phyloP scores from a whole-genome alignment of 2,797 vertebrate genomes.

The Podarcis siculus region DNA sequence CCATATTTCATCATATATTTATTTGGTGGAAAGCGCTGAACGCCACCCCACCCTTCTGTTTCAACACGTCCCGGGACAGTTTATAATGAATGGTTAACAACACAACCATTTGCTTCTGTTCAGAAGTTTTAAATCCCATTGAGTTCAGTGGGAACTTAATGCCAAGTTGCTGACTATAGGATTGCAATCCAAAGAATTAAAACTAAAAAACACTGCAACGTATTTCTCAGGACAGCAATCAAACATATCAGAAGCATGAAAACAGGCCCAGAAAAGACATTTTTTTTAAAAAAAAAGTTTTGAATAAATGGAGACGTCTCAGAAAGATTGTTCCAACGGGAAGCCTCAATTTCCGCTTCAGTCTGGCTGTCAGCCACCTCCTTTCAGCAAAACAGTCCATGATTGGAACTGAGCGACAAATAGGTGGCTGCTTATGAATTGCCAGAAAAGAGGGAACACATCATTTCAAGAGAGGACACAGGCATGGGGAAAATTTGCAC shows the following conservation, averaged over 20 bases:
- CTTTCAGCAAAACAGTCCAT: neutral
- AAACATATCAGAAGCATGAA: neutral
- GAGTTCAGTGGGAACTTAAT: too few relatives aligned
- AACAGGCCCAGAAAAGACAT: neutral
- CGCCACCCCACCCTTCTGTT: neutral
- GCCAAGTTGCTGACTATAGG: too few relatives aligned
- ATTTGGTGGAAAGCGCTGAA: neutral
- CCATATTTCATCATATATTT: neutral
- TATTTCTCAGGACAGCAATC: neutral
- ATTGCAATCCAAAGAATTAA: too few relatives aligned
- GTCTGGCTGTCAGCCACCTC: neutral
- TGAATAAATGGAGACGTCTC: neutral
- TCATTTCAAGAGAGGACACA: too few relatives aligned
- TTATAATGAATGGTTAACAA: neutral
- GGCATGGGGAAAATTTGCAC: too few relatives aligned
- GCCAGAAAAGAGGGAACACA: too few relatives aligned
- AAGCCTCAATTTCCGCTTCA: neutral
- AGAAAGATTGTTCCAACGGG: neutral
- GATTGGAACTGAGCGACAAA: too few relatives aligned
- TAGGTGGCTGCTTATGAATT: too few relatives aligned
- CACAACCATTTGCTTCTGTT: too few relatives aligned
- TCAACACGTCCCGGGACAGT: neutral
- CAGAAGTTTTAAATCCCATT: too few relatives aligned
- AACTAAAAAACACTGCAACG: neutral
- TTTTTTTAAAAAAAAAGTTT: neutral